Conservation (phyloP, 2,888 invertebrate species). For the Drosophila meridionalis region DNA sequence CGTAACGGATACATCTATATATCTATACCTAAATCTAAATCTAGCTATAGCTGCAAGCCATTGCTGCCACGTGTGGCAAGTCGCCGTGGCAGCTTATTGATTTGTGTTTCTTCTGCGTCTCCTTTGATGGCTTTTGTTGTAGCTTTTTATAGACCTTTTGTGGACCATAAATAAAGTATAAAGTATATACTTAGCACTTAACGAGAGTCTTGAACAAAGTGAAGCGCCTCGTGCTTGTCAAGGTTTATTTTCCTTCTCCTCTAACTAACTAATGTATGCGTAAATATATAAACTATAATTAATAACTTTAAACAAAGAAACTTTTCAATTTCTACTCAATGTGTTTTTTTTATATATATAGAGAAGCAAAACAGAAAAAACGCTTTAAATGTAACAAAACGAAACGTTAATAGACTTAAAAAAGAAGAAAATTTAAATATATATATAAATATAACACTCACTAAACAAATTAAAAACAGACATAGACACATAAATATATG, state of each 20-base stretch:
- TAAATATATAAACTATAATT: constrained; percentile 32
- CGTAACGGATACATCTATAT: constrained; percentile 22
- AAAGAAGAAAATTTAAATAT: constrained; percentile 31
- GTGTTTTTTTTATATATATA: constrained; percentile 49
- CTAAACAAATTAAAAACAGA: constrained; percentile 25
- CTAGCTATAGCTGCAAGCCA: constrained; percentile 1
- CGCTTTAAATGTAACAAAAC: constrained; percentile 80
- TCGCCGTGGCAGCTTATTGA: background rate
- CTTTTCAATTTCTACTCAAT: constrained; percentile 70
- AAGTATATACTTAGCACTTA: constrained; percentile 12
- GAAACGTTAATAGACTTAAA: constrained; percentile 78
- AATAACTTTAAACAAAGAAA: constrained; percentile 28
- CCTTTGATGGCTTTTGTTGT: background rate
- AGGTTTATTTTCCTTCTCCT: constrained; percentile 21
- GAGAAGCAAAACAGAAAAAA: constrained; percentile 59
- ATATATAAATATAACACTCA: constrained; percentile 39
- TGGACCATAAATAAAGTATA: constrained; percentile 62
- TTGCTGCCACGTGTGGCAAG: background rate
- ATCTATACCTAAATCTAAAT: constrained; percentile 2
- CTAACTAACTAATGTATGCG: constrained; percentile 23
- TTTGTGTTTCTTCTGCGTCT: constrained; percentile 10
- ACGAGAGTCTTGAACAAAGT: constrained; percentile 23
- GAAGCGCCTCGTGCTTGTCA: constrained; percentile 27
- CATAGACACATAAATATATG: constrained; percentile 31
- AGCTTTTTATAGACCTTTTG: constrained; percentile 70